Base-by-base conservation (phyloP, 1,140 invertebrate species). In the Hermetia illucens region DNA sequence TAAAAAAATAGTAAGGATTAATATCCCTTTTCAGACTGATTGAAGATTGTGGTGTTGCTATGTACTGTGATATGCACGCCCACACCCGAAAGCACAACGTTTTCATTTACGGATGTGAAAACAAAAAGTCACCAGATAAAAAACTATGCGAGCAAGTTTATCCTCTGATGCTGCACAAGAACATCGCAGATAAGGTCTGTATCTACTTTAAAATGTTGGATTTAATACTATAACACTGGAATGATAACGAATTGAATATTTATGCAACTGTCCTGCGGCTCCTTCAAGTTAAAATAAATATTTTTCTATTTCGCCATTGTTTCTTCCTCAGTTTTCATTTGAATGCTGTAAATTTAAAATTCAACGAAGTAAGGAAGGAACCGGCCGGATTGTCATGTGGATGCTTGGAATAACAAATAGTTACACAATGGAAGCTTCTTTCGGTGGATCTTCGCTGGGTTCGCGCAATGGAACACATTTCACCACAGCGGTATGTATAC, bases 61-160 rank as follows among this genome's bases (percentile, higher is more conserved):
- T 95, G 66, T 95, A 88, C 55, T 91, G 92, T 60, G 93, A 97
- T 69, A 73, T 94, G 45, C 92, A 97, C 62, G 90, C 89, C 25
- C 92, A 96, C 66, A 95, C 90, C 4, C 68, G 90, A 38, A 83
- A 82, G 56, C 86, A 92, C 60, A 96, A 96, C 62, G 78, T 95
- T 48, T 97, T 97, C 58, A 79, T 94, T 46, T 96, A 94, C 61
- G 92, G 93, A 45, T 96, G 91, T 67, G 88, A 94, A 66, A 90
- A 82, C 62, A 73, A 82, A 50, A 69, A 79, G 48, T 74, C 75
- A 48, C 70, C 75, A 25, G 79, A 82, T n/a, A 79, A 75, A 50
- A 74, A 70, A 54, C 65, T 92, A 15, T 74, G 82, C 22, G 88
- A 93, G 61, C 82, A 91, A 65, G 78, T 93, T 20, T 93, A 92